Evolutionary conservation across 2,113 vertebrate genomes (phyloP).

Genomic region (Aptenodytes patagonicus): DNA sequence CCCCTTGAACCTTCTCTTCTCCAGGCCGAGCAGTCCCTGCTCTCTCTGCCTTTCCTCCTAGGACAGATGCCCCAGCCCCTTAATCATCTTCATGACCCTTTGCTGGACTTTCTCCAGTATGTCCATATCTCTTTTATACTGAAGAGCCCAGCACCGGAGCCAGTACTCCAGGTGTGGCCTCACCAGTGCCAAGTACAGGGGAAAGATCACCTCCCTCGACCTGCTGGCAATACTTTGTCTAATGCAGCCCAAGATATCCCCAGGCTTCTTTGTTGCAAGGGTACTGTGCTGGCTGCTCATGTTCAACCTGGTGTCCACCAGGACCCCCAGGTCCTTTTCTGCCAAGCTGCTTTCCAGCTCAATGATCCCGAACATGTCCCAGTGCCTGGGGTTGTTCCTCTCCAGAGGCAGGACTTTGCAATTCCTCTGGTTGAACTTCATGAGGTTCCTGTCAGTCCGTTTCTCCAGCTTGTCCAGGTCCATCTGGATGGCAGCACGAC

Average conservation of each 20-base stretch:
- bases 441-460: not conserved
- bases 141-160: not conserved
- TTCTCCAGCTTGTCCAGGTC: not conserved
- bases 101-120: not conserved
- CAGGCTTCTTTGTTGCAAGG: not conserved
- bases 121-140: too few species aligned
- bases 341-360: not conserved
- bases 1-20: not conserved
- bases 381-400: not conserved
- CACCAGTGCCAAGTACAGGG: not conserved
- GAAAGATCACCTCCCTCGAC: not conserved
- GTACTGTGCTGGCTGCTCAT: not conserved
- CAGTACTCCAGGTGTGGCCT: not conserved
- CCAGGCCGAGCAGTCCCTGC: not conserved
- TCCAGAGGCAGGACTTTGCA: not conserved
- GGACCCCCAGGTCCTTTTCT: not conserved
- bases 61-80: not conserved
- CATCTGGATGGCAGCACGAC: not conserved
- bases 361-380: not conserved
- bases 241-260: not conserved
- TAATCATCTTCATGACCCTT: too few species aligned
- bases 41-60: not conserved
- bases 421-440: not conserved
- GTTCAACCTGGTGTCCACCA: not conserved
- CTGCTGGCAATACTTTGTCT: not conserved